These are phyloP conservation scores for Pseudomyrmex cubaensis DNA, from an alignment of 1,140 invertebrate genomes.

Conservation along the genomic window DNA sequence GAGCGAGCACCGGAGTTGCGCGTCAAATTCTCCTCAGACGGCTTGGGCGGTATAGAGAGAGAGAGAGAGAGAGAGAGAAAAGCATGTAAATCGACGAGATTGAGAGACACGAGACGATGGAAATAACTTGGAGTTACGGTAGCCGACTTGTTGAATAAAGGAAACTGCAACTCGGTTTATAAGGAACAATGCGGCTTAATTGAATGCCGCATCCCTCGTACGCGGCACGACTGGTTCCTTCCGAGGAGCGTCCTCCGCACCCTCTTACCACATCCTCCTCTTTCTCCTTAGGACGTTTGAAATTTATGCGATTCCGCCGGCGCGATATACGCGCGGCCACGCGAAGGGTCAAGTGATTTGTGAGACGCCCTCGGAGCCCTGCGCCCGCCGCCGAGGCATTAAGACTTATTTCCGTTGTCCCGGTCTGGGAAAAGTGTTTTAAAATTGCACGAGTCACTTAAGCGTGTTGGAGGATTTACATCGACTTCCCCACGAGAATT, in stretches of 20 bases:
- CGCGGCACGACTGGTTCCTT: neutral
- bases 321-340: slow-evolving; percentile 60
- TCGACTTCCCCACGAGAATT: slow-evolving; percentile 34
- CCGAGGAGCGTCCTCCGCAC: neutral
- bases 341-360: slow-evolving; percentile 68
- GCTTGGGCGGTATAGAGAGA: neutral
- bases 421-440: slow-evolving; percentile 51
- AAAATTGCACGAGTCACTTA: slow-evolving; percentile 60
- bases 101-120: slow-evolving; percentile 33
- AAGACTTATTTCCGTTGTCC: slow-evolving; percentile 54
- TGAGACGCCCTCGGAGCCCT: slow-evolving; percentile 55
- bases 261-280: neutral
- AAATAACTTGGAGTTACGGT: slow-evolving; percentile 59
- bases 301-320: slow-evolving; percentile 68
- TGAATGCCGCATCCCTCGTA: slow-evolving; percentile 56
- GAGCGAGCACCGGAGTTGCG: neutral
- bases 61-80: neutral
- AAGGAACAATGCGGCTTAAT: slow-evolving; percentile 72
- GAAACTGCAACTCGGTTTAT: slow-evolving; percentile 54
- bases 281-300: slow-evolving; percentile 7
- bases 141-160: slow-evolving; percentile 72
- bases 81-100: slow-evolving; percentile 58
- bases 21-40: neutral
- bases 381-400: slow-evolving; percentile 46
- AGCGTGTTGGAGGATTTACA: slow-evolving; percentile 52